Evolutionary conservation across 1,140 invertebrate genomes (phyloP), one percentile per base, ranked within the genome.

Genomic region (Meteorus sp.): DNA sequence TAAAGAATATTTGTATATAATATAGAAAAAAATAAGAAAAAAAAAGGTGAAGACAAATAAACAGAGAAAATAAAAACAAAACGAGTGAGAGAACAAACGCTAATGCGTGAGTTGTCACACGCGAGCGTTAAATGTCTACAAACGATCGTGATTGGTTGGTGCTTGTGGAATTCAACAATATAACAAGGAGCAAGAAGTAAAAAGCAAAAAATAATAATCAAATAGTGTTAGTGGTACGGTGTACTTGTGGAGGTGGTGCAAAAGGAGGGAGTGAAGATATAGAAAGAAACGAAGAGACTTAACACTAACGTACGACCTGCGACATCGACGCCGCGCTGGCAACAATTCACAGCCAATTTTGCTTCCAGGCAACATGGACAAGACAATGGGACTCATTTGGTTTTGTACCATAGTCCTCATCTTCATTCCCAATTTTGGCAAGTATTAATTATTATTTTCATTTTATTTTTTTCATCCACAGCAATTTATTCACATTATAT

Each of bases 391-490:
- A 31, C 20, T 58, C 15, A 7, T 41, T 20, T 31, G 47, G 33
- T 25, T 51, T 17, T 13, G 37, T 11, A 29, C 8, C 13, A 15
- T 41, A 3, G 44, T 59, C 13, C 41, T 56, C 33, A 17, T 55
- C 31, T 17, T 47, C 39, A n/a, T 15, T 29, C 43, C 48, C 25
- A 22, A 56, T 37, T 55, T 59, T 20, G 61, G 61, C 59, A 44
- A 59, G 56, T 62, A 9, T 27, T 58, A 13, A 53, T 53, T 7
- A 33, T 7, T 33, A 33, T 50, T 51, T 58, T 29, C 11, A 3
- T 20, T 35, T 11, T 44, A 37, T 48, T 56, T 45, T 33, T 45
- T 2, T 29, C 33, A 17, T 31, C 8, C 3, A 8, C 15, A 19
- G 15, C 6, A 44, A 19, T 3, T 15, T 19, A 19, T 7, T 19